These are phyloP conservation scores for Nemotelus nigrinus DNA, from an alignment of 2,888 invertebrate genomes.

Conservation along the genomic window DNA sequence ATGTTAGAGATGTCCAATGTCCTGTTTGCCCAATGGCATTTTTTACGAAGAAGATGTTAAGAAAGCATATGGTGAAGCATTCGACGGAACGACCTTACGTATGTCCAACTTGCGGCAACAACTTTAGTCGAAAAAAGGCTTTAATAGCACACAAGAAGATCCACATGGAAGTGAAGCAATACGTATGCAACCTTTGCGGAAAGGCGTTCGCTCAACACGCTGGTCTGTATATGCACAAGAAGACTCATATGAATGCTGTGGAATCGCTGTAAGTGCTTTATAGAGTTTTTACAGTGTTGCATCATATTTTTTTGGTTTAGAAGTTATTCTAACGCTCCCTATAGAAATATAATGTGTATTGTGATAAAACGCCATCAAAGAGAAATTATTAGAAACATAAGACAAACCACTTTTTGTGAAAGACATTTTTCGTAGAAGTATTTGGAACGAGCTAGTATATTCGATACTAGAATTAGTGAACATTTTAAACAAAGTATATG, in stretches of 20 bases:
- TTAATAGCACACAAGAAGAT: slow-evolving; percentile 52
- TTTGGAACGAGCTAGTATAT: too few species aligned
- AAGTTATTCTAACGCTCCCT: too few species aligned
- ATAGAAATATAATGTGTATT: too few species aligned
- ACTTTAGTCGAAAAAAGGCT: slow-evolving; percentile 52
- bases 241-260: slow-evolving; percentile 30
- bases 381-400: too few species aligned
- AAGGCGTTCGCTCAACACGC: slow-evolving; percentile 54
- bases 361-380: too few species aligned
- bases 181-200: slow-evolving; percentile 52
- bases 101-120: slow-evolving; percentile 46
- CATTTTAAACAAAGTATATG: too few species aligned
- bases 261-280: slow-evolving; percentile 18
- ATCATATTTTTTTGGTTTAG: background rate
- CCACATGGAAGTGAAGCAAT: slow-evolving; percentile 52
- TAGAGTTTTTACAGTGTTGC: slow-evolving; percentile 1
- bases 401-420: too few species aligned
- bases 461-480: too few species aligned
- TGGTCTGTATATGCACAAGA: slow-evolving; percentile 46
- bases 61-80: slow-evolving; percentile 25
- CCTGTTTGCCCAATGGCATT: slow-evolving; percentile 48
- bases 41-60: slow-evolving; percentile 11
- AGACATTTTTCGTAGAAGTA: too few species aligned
- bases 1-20: slow-evolving; percentile 51
- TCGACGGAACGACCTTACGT: slow-evolving; percentile 21